Conservation (phyloP, 2,888 invertebrate genomes). For the Tetheella fluctuosa region DNA sequence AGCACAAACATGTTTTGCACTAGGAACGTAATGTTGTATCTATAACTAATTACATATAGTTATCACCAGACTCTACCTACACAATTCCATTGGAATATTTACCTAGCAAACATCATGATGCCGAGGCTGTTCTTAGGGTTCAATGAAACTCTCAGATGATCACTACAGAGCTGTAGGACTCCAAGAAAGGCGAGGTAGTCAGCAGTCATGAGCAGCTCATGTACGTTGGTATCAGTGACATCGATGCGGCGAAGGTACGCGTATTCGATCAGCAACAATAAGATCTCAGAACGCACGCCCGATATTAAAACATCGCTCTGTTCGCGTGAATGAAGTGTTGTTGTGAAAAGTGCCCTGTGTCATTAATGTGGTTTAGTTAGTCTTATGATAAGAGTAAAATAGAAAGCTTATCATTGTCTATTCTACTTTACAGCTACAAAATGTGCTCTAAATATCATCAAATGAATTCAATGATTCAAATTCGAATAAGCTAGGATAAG, state of each 20-base stretch:
- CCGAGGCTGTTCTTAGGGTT: slow-evolving; percentile 92
- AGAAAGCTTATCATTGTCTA: neutral
- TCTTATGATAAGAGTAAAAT: neutral
- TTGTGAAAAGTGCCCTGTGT: slow-evolving; percentile 91
- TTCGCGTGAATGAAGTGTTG: slow-evolving; percentile 87
- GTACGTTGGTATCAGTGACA: slow-evolving; percentile 91
- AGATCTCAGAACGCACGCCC: slow-evolving; percentile 90
- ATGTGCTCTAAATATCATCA: neutral
- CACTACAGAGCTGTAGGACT: slow-evolving; percentile 91
- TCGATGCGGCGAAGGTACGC: slow-evolving; percentile 92
- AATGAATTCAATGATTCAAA: neutral
- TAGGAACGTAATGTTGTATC: too few relatives aligned
- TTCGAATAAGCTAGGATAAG: neutral
- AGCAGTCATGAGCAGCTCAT: slow-evolving; percentile 91
- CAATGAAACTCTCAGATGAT: slow-evolving; percentile 88
- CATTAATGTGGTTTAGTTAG: slow-evolving; percentile 7
- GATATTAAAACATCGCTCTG: slow-evolving; percentile 89
- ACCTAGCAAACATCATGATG: slow-evolving; percentile 92
- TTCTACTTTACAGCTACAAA: neutral
- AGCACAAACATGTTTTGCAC: neutral
- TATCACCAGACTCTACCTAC: too few relatives aligned
- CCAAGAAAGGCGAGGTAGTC: slow-evolving; percentile 95
- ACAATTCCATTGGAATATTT: slow-evolving; percentile 16
- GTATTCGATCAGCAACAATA: slow-evolving; percentile 91
- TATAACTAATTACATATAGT: too few relatives aligned